Percentiles rank a stretch among this genome's conserved stretches.
These are phyloP conservation scores for Dendrolimus kikuchii DNA, from an alignment of 1,140 invertebrate species.

Conservation along the genomic window DNA sequence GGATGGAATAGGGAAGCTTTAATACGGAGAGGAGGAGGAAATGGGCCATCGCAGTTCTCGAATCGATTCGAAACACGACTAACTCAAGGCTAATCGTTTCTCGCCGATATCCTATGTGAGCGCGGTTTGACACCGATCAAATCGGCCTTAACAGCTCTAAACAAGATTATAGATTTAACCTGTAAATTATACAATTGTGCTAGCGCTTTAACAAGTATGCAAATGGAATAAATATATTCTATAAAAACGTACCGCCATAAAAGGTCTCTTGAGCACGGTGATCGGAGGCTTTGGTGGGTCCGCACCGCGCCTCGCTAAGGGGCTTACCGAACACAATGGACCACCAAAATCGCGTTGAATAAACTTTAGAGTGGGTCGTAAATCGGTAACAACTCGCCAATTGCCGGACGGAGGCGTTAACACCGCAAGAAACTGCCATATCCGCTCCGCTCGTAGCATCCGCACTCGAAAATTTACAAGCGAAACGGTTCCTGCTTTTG, in stretches of 20 bases:
- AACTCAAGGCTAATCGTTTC: no score
- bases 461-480: slow-evolving; percentile 51
- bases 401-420: slow-evolving; percentile 68
- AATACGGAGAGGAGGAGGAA: no score
- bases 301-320: slow-evolving; percentile 31
- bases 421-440: slow-evolving; percentile 48
- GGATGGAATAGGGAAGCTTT: no score
- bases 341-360: slow-evolving; percentile 61
- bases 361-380: slow-evolving; percentile 65
- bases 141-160: slow-evolving; percentile 2
- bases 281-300: slow-evolving; percentile 20
- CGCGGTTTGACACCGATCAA: no score
- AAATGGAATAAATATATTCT: slow-evolving; percentile 53
- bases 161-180: slow-evolving; percentile 13
- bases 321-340: slow-evolving; percentile 61
- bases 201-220: slow-evolving; percentile 27
- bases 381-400: slow-evolving; percentile 67
- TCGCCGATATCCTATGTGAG: no score
- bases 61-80: no score
- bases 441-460: slow-evolving; percentile 53
- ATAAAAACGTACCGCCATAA: slow-evolving; percentile 56
- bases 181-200: slow-evolving; percentile 12
- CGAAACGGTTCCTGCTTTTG: slow-evolving; percentile 14
- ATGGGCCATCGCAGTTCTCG: no score
- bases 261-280: slow-evolving; percentile 42